phyloP scores from a whole-genome alignment of 2,888 invertebrate species.

The Melieria crassipennis region DNA sequence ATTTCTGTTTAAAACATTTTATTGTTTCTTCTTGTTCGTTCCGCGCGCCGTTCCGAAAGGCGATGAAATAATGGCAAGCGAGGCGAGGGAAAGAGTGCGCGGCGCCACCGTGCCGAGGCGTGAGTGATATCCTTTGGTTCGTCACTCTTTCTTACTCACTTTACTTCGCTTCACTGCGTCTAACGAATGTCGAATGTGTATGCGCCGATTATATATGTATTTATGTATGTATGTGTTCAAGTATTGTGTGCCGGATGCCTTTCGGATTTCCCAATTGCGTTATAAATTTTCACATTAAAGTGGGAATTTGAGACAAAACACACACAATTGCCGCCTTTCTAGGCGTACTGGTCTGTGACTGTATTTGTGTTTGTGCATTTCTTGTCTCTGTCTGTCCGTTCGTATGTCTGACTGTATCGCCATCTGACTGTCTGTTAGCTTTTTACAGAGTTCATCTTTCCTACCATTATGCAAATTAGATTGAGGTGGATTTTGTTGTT shows the following conservation, averaged over 20 bases:
- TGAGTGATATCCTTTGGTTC: too few species aligned
- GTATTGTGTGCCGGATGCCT: not conserved
- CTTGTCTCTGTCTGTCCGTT: not conserved
- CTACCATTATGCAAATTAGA: constrained; percentile 23
- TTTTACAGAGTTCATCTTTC: not conserved
- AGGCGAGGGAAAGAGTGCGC: not conserved
- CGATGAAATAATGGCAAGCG: constrained; percentile 1
- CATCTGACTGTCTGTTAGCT: not conserved
- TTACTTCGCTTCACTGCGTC: too few species aligned
- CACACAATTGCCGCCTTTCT: not conserved
- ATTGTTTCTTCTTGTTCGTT: constrained; percentile 5
- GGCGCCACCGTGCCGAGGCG: too few species aligned
- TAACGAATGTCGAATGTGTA: too few species aligned
- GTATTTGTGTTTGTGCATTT: not conserved
- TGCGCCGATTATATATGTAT: too few species aligned
- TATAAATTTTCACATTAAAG: constrained; percentile 19
- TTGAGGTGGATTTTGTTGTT: not conserved
- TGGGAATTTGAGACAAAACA: constrained; percentile 4
- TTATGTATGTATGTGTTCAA: too few species aligned
- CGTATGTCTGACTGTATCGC: not conserved
- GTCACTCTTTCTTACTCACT: too few species aligned
- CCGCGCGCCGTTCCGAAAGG: not conserved
- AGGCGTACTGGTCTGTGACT: constrained; percentile 6
- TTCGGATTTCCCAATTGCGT: constrained; percentile 16
- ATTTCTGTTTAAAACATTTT: constrained; percentile 20